Conservation (phyloP, 2,888 invertebrate genomes). For the Lissocephala sabroskyi region DNA sequence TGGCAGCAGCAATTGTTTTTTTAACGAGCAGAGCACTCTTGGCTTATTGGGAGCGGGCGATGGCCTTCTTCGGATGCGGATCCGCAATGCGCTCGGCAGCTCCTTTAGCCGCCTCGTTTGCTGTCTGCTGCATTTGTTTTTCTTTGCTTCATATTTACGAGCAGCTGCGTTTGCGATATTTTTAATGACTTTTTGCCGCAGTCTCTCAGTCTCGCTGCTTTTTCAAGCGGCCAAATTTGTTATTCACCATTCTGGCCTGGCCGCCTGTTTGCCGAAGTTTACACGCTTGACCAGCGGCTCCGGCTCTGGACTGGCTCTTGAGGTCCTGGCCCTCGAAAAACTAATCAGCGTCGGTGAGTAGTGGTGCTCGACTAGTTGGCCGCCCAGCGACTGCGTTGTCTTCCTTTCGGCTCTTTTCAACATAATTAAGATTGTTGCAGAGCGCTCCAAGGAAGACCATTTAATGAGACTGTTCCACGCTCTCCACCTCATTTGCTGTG, state of each 20-base stretch:
- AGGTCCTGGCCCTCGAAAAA: conserved; percentile 59
- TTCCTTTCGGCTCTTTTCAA: conserved; percentile 36
- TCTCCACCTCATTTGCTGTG: conserved; percentile 33
- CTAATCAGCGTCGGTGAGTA: conserved; percentile 52
- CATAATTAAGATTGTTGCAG: conserved; percentile 59
- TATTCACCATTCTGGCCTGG: conserved; percentile 7
- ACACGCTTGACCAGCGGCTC: conserved; percentile 22
- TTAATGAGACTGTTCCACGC: conserved; percentile 50
- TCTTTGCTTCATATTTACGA: conserved; percentile 34
- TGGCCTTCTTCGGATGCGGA: too few relatives aligned
- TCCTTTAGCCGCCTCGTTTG: too few relatives aligned
- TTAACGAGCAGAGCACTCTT: neutral
- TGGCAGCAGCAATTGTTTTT: conserved; percentile 5
- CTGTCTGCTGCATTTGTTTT: too few relatives aligned
- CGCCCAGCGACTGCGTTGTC: too few relatives aligned
- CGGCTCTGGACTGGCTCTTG: conserved; percentile 37
- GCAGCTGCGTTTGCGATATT: conserved; percentile 46
- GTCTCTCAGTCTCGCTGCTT: neutral
- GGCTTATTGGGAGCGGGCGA: too few relatives aligned
- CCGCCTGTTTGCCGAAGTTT: conserved; percentile 36
- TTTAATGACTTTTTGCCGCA: conserved; percentile 56
- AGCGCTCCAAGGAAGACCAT: conserved; percentile 30
- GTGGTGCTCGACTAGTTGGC: conserved; percentile 30
- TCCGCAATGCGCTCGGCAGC: too few relatives aligned
- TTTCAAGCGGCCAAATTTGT: conserved; percentile 2